Evolutionary conservation across 1,140 invertebrate species (phyloP).

Genomic region (Anoplophora glabripennis): DNA sequence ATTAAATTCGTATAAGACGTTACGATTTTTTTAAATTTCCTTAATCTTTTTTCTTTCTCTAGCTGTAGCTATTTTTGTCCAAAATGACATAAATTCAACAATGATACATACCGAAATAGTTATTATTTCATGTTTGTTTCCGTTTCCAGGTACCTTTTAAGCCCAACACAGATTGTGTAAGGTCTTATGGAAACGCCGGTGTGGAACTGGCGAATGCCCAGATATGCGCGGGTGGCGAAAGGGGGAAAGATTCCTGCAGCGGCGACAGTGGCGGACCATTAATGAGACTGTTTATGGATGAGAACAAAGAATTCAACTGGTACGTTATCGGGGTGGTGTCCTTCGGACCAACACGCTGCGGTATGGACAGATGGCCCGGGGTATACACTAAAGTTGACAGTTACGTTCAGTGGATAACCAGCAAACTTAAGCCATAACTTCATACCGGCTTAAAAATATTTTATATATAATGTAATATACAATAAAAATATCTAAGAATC

Average conservation of each 20-base stretch:
- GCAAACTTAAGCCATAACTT: conserved; percentile 36
- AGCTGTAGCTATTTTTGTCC: too few relatives aligned
- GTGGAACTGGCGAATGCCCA: conserved; percentile 43
- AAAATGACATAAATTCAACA: too few relatives aligned
- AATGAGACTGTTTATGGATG: conserved; percentile 49
- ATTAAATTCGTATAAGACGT: too few relatives aligned
- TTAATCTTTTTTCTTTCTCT: too few relatives aligned
- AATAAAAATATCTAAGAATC: too few relatives aligned
- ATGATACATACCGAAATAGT: not conserved
- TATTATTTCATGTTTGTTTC: not conserved
- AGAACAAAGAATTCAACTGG: conserved; percentile 47
- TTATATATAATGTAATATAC: too few relatives aligned
- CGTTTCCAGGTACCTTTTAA: conserved; percentile 30
- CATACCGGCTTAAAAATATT: too few relatives aligned
- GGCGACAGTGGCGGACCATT: conserved; percentile 78
- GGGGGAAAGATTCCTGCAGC: conserved; percentile 64
- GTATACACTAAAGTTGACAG: conserved; percentile 70
- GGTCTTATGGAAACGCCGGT: conserved; percentile 23
- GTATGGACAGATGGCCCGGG: conserved; percentile 65
- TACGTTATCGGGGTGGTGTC: conserved; percentile 64
- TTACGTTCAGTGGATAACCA: conserved; percentile 68
- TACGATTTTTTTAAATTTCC: too few relatives aligned
- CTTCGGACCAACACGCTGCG: conserved; percentile 72
- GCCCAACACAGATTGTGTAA: conserved; percentile 13
- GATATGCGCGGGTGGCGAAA: conserved; percentile 62